Conservation (phyloP, 2,888 invertebrate species). For the Pandemis cinnamomeana region DNA sequence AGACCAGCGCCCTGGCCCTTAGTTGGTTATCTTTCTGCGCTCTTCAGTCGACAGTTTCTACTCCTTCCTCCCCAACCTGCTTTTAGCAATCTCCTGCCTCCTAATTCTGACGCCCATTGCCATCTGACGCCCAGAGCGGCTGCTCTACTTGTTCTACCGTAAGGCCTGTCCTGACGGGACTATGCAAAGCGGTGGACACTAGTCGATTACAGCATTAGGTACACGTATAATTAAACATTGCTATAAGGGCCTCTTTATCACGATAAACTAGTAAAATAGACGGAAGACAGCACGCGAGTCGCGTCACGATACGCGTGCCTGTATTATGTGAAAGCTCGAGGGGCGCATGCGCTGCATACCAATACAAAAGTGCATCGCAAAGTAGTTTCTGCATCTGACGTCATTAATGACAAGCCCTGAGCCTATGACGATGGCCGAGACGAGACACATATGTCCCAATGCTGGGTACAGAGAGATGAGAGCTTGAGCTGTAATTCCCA, state of each 20-base stretch:
- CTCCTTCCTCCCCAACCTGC: too few species aligned
- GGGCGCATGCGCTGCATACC: conserved; percentile 1
- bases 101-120: too few species aligned
- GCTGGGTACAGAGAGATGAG: too few species aligned
- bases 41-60: too few species aligned
- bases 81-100: too few species aligned
- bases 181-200: neutral
- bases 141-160: too few species aligned
- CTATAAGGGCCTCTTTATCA: neutral
- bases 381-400: neutral
- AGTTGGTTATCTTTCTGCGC: too few species aligned
- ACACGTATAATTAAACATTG: neutral
- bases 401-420: conserved; percentile 15
- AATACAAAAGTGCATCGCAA: neutral
- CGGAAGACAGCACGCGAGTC: neutral
- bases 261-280: neutral
- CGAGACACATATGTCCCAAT: neutral
- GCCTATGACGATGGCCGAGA: neutral
- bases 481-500: too few species aligned
- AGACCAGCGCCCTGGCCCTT: too few species aligned
- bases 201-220: neutral
- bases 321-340: neutral
- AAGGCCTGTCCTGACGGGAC: too few species aligned
- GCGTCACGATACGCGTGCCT: conserved; percentile 14
- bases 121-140: too few species aligned